These are phyloP conservation scores for Paratrypauchen microcephalus DNA, from an alignment of 2,797 vertebrate species.

Conservation along the genomic window DNA sequence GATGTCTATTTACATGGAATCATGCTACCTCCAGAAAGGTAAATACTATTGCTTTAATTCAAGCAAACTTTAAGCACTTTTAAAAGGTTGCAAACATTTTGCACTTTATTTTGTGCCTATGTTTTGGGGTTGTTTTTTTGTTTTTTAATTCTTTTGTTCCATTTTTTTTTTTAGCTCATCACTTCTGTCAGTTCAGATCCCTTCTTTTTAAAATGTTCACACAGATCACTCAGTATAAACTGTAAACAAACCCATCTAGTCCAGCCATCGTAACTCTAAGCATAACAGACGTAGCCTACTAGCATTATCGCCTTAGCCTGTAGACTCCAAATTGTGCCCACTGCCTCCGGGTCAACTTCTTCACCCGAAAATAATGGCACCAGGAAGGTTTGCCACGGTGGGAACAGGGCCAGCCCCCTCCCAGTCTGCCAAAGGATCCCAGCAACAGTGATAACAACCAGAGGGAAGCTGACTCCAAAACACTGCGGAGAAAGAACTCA, in stretches of 20 bases:
- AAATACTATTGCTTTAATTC: too few relatives aligned
- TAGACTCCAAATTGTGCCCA: conserved; percentile 20
- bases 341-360: conserved; percentile 36
- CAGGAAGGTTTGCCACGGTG: conserved; percentile 57
- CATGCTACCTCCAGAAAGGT: too few relatives aligned
- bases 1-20: neutral
- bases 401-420: conserved; percentile 65
- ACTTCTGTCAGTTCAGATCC: too few relatives aligned
- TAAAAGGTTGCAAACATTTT: too few relatives aligned
- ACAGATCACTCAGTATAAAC: too few relatives aligned
- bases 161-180: too few relatives aligned
- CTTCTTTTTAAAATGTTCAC: too few relatives aligned
- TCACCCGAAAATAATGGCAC: conserved; percentile 46
- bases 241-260: conserved; percentile 17
- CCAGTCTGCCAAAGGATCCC: conserved; percentile 49
- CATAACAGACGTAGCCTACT: conserved; percentile 3
- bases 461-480: conserved; percentile 32
- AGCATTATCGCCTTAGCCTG: conserved; percentile 22
- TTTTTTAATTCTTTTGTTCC: too few relatives aligned
- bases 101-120: too few relatives aligned
- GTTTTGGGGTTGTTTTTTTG: too few relatives aligned
- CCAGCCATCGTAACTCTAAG: conserved; percentile 14
- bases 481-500: neutral
- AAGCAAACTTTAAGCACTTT: too few relatives aligned
- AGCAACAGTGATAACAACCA: conserved; percentile 52